Base-by-base conservation (phyloP, 1,140 invertebrate species). In the Drosophila teissieri region DNA sequence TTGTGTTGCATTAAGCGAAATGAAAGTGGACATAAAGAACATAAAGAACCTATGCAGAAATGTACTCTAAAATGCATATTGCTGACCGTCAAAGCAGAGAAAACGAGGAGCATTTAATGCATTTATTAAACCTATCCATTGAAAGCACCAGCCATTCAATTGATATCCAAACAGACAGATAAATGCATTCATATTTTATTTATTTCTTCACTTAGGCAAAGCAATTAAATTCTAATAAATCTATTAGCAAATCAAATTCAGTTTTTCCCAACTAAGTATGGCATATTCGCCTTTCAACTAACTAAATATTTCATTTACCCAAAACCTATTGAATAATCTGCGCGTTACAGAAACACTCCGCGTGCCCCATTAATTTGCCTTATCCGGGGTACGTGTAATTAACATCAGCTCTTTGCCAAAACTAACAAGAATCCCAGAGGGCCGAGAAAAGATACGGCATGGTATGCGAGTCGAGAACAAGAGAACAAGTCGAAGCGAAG, bases 401-500 rank as follows among this genome's bases (percentile, higher is more conserved):
- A 70, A 70, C 68, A 70, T 70, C 68, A 72, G 68, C 44, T 39
- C 27, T 19, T 27, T 10, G 19, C 24, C 40, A 48, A 36, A 49
- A 40, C 67, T 57, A 56, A 70, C 24, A 57, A 70, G 31, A 45
- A 22, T 4, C 10, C 34, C n/a, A 12, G 39, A n/a, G 11, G 19
- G 17, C n/a, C 12, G 22, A 45, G 51, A 36, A 27, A 22, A 53
- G 24, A 22, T 34, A 34, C 24, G 11, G 19, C 14, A n/a, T 14
- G 11, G 19, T 17, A n/a, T 14, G n/a, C 17, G 17, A 53, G 40
- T 46, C 65, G 24, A 53, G 58, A 76, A 56, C 73, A 82, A 81
- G 24, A 53, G 58, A 76, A 56, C 73, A 82, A 81, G 45, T 58
- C 55, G 56, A 14, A 37, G 36, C 62, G 45, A 56, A 72, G 27